Conservation (phyloP, 2,888 invertebrate genomes). For the Drosophila merina region DNA sequence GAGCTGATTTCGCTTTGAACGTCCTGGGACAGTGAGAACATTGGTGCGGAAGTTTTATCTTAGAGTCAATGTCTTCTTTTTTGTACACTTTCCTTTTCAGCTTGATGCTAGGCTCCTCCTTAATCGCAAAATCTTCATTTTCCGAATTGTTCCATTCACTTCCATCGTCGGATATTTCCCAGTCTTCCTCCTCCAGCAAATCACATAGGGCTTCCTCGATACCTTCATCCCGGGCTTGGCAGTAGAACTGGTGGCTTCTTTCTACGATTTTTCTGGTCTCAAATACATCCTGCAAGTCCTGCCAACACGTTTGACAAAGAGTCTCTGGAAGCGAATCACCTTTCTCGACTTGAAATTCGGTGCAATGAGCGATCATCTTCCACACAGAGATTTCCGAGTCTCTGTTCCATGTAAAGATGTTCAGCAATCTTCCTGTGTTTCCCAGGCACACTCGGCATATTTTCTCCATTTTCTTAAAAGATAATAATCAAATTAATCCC, state of each 20-base stretch:
- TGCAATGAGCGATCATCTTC: constrained; percentile 12
- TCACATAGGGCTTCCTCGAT: neutral
- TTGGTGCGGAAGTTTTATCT: neutral
- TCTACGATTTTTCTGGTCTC: neutral
- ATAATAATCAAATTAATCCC: neutral
- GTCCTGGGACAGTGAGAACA: neutral
- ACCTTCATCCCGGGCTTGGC: neutral
- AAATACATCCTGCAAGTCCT: neutral
- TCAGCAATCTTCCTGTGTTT: neutral
- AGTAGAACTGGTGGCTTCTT: neutral
- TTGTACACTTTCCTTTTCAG: neutral
- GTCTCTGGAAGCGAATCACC: neutral
- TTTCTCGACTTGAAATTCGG: neutral
- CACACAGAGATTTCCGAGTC: neutral
- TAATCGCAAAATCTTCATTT: neutral
- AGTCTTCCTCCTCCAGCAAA: constrained; percentile 6
- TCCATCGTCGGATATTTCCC: neutral
- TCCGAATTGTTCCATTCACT: neutral
- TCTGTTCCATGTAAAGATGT: constrained; percentile 1
- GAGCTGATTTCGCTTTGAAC: neutral
- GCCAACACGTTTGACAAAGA: neutral
- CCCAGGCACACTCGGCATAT: constrained; percentile 15
- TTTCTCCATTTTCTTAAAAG: neutral
- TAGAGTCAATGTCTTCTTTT: neutral
- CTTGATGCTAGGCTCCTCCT: neutral